Evolutionary conservation across 1,140 invertebrate genomes (phyloP), one percentile per base, ranked within the genome.

Genomic region (Doryteuthis pealeii): DNA sequence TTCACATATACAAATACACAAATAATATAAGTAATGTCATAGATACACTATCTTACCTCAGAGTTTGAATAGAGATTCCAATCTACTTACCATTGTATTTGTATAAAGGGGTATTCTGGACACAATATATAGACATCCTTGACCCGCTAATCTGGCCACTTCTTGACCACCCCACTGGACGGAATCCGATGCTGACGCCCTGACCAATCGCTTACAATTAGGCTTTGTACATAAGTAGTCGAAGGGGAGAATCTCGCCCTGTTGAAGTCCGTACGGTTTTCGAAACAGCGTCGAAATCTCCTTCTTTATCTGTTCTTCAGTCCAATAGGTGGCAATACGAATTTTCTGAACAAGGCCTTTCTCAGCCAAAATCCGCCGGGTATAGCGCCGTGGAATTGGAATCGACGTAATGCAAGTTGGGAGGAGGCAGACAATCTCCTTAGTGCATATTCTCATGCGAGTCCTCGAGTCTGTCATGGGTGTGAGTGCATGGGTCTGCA

Each of bases 241-340:
- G 30, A 32, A 68, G 15, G 66, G 66, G 18, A 68, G 32, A 26
- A 68, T 68, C 30, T 68, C 66, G 32, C 30, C 32, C 32, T 68
- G 66, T 33, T 68, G 66, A 32, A 68, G 32, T 32, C 66, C 66
- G 32, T 32, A 68, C 15, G 66, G 66, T 26, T 68, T 31, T 5
- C 66, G 66, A 68, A 68, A 68, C 66, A 68, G 66, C 8, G 28
- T 30, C 10, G 66, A 68, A 30, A 68, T 68, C 31, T 68, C 66
- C 26, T 26, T 31, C 31, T 33, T 68, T 5, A 33, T 68, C 31
- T 68, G 66, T 68, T 68, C 66, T 31, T 68, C 66, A 28, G 66
- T 32, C 66, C 66, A 68, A 68, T 68, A 68, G 66, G 66, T 68
- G 32, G 66, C 66, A 22, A 68, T 68, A 33, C 66, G 66, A 22